Base-by-base conservation (phyloP, 2,797 vertebrate genomes). In the Gambelia wislizenii region DNA sequence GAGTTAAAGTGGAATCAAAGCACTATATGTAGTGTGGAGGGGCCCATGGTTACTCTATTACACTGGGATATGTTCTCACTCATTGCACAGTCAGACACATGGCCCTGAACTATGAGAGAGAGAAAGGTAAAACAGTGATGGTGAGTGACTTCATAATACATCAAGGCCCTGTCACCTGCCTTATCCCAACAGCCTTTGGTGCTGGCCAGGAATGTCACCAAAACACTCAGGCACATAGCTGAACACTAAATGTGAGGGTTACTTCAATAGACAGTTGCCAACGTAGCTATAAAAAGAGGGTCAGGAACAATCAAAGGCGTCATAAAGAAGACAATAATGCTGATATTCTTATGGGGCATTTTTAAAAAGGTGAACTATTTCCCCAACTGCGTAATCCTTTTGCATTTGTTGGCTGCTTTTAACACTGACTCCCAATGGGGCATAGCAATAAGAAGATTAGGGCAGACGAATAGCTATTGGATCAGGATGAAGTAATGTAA, bases 401-500 rank as follows among this genome's bases (percentile, higher is more conserved):
- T 69, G 75, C 16, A 27, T 92, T 89, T 79, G 36, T 72, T 69
- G 86, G 89, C 74, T 8, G 49, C 20, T 30, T n/a, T 88, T 87
- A 56, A 8, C 75, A 44, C 64, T 6, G n/a, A 54, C 25, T 74
- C 42, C 82, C 30, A 16, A 67, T 61, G 91, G 5, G 1, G 78
- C 56, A 82, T 14, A 82, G 69, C n/a, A 87, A 88, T 18, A 44
- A 83, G 18, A 59, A 86, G 27, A 44, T 90, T 83, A 85, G 86
- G 56, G 54, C 52, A 59, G 36, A 84, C 67, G 87, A 94, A 72
- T 13, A 25, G 74, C 80, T 77, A 88, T 70, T 77, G 94, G 92
- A 91, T 93, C 76, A 67, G 78, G 90, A 92, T 89, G 91, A 95
- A 75, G 54, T 76, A 77, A 80, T 87, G 88, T 61, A 91, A 90